Base-by-base conservation (phyloP, 2,888 invertebrate species). In the Diarsia mendica region DNA sequence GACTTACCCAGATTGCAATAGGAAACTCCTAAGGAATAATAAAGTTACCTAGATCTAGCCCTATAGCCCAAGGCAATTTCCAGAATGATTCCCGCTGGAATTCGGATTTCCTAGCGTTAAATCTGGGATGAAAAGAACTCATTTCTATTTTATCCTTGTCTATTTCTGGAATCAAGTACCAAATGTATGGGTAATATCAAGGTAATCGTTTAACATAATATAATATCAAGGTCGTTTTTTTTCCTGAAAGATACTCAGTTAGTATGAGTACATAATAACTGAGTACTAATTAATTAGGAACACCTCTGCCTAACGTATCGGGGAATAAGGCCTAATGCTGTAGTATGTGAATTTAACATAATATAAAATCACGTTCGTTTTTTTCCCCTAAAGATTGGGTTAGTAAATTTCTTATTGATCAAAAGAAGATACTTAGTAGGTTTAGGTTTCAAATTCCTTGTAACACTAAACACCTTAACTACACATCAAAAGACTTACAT, bases 31-130 rank as follows among this genome's bases (percentile, higher is more conserved):
- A 28, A 23, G 61, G 39, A 79, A 63, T 71, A 44, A 63, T 72
- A 63, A 72, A 1, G 49, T 64, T 20, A 64, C 49, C 65, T 75
- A 48, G 53, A 67, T 73, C n/a, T 8, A n/a, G 53, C 74, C 65
- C 55, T n/a, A 23, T 61, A 48, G 65, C 80, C 60, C 74, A 39
- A 51, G 23, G 75, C 77, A 80, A 78, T 78, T 75, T 80, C 61
- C n/a, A 20, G 44, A 28, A 74, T 33, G 65, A 51, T 39, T 44
- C 77, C 75, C 81, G 15, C 44, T 3, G 75, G 77, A 66, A 20
- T 53, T 75, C 1, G 66, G 81, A 66, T n/a, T 51, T 66, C 53
- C 39, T 44, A 48, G 74, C 48, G 60, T 55, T 61, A 55, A 80
- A 66, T 23, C 81, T 49, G 9, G 55, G 53, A 80, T 61, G 48